Base-by-base conservation (phyloP, 1,140 invertebrate genomes). In the Cotesia glomerata region DNA sequence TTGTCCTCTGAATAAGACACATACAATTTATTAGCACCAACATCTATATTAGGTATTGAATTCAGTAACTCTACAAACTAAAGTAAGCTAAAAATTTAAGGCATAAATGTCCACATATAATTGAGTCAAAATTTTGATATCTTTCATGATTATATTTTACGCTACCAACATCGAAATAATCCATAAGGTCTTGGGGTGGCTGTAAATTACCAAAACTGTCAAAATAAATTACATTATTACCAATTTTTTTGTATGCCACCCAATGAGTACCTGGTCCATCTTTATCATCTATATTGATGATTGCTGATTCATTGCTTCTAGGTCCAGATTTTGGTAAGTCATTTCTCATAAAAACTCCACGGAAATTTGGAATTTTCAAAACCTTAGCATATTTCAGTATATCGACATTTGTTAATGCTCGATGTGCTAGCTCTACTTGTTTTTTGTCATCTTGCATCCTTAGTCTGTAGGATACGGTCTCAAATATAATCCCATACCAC, bases 41-140 rank as follows among this genome's bases (percentile, higher is more conserved):
- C 26, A 75, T 78, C 73, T 39, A 82, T 77, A 75, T 83, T 82
- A 9, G 78, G 80, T n/a, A 84, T 83, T 14, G 79, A 80, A 77
- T 85, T 81, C 67, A 81, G 56, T 72, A 84, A 78, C 71, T 77
- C 75, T 35, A 83, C 78, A 16, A 85, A 52, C 5, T 34, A 76
- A 35, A 11, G 76, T 77, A 13, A 36, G 36, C 3, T 2, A 77
- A 56, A 65, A 77, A 77, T 59, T 69, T 35, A 5, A 75, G 58
- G 54, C 74, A 73, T 5, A 77, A 39, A 69, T 75, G 76, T 35
- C 69, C 56, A 18, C 72, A 74, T 11, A 72, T 71, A 5, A 73
- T 32, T 32, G 74, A 68, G 52, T 72, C 58, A 61, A 54, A 74
- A 5, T 74, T 49, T 68, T 75, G 76, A 68, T 75, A 62, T 9